Base-by-base conservation (phyloP, 1,140 invertebrate species). In the Archivesica marissinica region DNA sequence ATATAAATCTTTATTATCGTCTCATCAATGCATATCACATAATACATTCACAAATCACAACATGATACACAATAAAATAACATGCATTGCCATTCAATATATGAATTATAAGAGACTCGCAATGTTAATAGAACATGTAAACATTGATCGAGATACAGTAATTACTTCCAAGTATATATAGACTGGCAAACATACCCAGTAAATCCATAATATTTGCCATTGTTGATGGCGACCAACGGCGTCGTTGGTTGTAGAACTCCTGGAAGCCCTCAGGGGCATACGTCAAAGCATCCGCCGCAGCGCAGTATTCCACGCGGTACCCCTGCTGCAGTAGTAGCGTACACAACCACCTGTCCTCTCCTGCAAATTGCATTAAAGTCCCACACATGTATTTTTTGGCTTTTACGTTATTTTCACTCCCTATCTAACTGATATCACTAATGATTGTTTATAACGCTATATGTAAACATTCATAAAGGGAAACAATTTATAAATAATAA, bases 141-240 rank as follows among this genome's bases (percentile, higher is more conserved):
- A n/a, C n/a, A n/a, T n/a, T n/a, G n/a, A n/a, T n/a, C n/a, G n/a
- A n/a, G n/a, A n/a, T n/a, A n/a, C n/a, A n/a, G n/a, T n/a, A n/a
- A n/a, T n/a, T n/a, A n/a, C n/a, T n/a, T n/a, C n/a, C n/a, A n/a
- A n/a, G n/a, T n/a, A n/a, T n/a, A n/a, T n/a, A n/a, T n/a, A 66
- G 3, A 41, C 66, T 41, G n/a, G 15, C 2, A 38, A 15, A 56
- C 66, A 68, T 74, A 92, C 92, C 90, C 0, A 96, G 90, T 6
- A 96, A 88, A 88, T 96, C 96, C 88, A 96, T 93, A 52, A 96
- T 96, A 89, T 96, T 96, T 41, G 96, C 96, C 94, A 96, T 95
- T 4, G 96, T 96, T 0, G 95, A 96, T 3, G 96, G 96, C 28
- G 96, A 95, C 96, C 96, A 96, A 9, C 96, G 91, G 41, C 96